Evolutionary conservation across 2,888 invertebrate genomes (phyloP).

Genomic region (Epicampocera succincta): DNA sequence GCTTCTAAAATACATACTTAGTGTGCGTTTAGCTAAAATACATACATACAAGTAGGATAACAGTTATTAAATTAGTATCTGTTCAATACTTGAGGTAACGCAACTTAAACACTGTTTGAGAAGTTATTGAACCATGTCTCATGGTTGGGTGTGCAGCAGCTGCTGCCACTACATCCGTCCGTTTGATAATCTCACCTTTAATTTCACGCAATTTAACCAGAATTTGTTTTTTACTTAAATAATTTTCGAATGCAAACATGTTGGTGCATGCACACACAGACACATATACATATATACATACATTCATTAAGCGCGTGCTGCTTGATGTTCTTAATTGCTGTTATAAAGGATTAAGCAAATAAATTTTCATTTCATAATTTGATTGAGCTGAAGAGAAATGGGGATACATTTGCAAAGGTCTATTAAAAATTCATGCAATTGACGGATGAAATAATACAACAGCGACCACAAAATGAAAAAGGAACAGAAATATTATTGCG

Average conservation of each 20-base stretch:
- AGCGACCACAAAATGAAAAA: no score
- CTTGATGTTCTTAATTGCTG: no score
- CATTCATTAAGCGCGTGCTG: no score
- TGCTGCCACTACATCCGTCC: slow-evolving; percentile 15
- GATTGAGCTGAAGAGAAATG: no score
- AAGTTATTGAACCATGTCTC: slow-evolving; percentile 19
- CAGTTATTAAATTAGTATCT: slow-evolving; percentile 11
- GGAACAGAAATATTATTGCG: no score
- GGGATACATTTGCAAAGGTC: no score
- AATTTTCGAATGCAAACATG: slow-evolving; percentile 2
- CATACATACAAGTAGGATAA: slow-evolving; percentile 13
- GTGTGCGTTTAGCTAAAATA: neutral
- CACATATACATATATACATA: no score
- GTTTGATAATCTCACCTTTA: slow-evolving; percentile 15
- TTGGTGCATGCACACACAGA: neutral
- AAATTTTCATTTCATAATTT: no score
- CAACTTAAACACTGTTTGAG: neutral
- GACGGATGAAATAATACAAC: no score
- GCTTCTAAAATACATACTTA: neutral
- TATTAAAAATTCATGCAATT: no score
- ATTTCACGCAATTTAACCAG: slow-evolving; percentile 9
- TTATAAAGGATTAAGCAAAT: no score
- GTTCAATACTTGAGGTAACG: neutral
- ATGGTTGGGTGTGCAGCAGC: slow-evolving; percentile 12
- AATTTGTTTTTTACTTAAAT: slow-evolving; percentile 1